Evolutionary conservation across 2,113 vertebrate species (phyloP).

Genomic region (Eulacestoma nigropectus): DNA sequence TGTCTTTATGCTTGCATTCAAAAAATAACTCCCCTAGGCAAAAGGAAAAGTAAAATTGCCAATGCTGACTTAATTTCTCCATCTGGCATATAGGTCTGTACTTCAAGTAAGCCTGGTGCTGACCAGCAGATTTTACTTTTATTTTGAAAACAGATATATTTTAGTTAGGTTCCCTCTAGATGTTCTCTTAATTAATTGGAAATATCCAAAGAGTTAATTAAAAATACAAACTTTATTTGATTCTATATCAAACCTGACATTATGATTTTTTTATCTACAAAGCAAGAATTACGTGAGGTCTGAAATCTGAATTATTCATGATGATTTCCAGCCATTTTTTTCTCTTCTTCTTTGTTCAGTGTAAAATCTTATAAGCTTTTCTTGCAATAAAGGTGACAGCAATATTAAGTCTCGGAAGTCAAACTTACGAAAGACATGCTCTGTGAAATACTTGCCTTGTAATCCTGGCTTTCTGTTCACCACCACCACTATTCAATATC

Average conservation of each 20-base stretch:
- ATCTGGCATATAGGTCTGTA: neutral
- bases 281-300: neutral
- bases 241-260: neutral
- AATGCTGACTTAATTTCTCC: neutral
- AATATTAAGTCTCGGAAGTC: conserved; percentile 38
- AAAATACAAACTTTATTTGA: conserved; percentile 13
- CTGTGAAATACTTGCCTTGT: conserved; percentile 48
- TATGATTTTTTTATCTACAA: conserved; percentile 42
- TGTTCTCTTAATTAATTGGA: neutral
- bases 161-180: neutral
- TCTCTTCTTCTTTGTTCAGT: conserved; percentile 13
- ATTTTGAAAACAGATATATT: neutral
- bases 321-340: conserved; percentile 13
- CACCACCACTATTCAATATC: conserved; percentile 44
- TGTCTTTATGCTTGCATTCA: neutral
- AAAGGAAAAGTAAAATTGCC: neutral
- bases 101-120: neutral
- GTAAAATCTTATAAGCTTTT: conserved; percentile 39
- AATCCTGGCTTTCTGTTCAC: conserved; percentile 57
- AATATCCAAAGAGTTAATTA: conserved; percentile 12
- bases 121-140: neutral
- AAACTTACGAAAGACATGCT: conserved; percentile 35
- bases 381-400: conserved; percentile 60
- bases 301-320: conserved; percentile 52
- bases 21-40: neutral